Conservation (phyloP, 2,797 vertebrate genomes). For the Molossus molossus region DNA sequence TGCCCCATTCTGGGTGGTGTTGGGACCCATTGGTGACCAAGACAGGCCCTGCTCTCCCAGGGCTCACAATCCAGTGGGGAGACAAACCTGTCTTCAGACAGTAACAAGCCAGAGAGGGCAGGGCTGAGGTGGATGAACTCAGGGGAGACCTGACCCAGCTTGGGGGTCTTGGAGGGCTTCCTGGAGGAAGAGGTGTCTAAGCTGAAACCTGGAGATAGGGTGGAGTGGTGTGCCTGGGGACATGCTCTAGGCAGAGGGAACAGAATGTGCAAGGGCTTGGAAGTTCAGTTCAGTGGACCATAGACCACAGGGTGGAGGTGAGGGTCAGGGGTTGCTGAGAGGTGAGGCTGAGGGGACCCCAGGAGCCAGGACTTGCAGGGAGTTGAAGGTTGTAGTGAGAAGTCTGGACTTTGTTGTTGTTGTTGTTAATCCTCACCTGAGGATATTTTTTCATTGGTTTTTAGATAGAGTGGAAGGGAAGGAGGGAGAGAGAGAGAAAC, state of each 20-base stretch:
- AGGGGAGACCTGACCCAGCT: background rate
- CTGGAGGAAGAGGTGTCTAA: background rate
- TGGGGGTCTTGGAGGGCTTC: constrained; percentile 30
- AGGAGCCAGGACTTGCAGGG: background rate
- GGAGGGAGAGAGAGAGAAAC: too few species aligned
- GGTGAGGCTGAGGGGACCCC: background rate
- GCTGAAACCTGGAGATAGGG: background rate
- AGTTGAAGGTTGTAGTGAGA: background rate
- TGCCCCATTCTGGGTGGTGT: background rate
- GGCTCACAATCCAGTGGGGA: background rate
- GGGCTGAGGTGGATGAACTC: background rate
- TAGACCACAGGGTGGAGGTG: background rate
- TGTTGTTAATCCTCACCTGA: too few species aligned
- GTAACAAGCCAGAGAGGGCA: background rate
- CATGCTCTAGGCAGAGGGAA: background rate
- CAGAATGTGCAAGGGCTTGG: background rate
- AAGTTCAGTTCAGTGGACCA: background rate
- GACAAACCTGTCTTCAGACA: background rate
- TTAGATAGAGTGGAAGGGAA: too few species aligned
- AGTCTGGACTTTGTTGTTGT: background rate
- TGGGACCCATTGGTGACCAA: background rate
- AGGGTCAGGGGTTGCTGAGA: background rate
- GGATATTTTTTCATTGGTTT: too few species aligned
- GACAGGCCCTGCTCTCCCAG: background rate
- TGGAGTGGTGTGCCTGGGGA: background rate